Percentiles rank a stretch among this genome's conserved stretches.
Conservation (phyloP, 2,797 vertebrate species). For the Neosilurus mollespiculum region DNA sequence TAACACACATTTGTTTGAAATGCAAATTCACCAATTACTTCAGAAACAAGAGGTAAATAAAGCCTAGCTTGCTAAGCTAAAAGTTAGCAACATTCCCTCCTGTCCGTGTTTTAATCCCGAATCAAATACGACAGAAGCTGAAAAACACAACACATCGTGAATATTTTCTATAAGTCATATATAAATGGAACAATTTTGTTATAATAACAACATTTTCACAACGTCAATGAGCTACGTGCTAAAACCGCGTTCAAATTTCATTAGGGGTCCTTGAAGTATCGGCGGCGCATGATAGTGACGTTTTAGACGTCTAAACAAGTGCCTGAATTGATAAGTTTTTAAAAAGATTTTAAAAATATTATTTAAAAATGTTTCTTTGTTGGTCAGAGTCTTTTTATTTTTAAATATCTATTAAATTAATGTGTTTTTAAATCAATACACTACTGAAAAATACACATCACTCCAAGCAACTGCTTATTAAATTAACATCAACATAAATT, state of each 20-base stretch:
- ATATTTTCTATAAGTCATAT: background rate
- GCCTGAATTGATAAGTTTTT: background rate
- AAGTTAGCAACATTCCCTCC: background rate
- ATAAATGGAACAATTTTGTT: background rate
- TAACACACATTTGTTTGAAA: background rate
- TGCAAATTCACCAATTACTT: background rate
- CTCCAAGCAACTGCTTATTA: background rate
- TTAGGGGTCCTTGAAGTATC: background rate
- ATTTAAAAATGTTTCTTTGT: background rate
- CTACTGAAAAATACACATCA: background rate
- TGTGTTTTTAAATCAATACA: background rate
- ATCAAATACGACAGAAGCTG: background rate
- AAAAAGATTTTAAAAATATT: too few relatives aligned
- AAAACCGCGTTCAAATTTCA: slow-evolving; percentile 22
- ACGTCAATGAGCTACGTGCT: background rate
- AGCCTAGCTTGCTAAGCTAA: slow-evolving; percentile 22
- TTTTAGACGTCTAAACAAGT: background rate
- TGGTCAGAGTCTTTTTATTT: background rate
- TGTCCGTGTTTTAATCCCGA: background rate
- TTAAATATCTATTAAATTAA: too few relatives aligned
- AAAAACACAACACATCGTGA: background rate
- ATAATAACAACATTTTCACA: background rate
- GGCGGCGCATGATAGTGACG: slow-evolving; percentile 15
- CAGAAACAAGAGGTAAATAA: background rate
- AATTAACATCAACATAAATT: background rate